Base-by-base conservation (phyloP, 1,140 invertebrate species). In the Ruditapes philippinarum region DNA sequence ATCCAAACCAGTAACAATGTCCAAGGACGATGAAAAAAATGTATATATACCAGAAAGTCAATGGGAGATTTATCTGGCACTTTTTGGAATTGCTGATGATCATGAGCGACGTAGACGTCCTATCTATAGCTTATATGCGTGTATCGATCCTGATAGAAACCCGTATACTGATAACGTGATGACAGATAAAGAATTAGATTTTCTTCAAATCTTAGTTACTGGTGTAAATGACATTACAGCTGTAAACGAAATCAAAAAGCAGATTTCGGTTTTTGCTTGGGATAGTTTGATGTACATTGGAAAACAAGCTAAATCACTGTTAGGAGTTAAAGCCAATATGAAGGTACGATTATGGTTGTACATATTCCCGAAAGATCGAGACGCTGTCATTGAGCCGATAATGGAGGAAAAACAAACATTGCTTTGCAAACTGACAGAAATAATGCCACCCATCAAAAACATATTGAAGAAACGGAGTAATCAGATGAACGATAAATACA, bases 261-360 rank as follows among this genome's bases (percentile, higher is more conserved):
- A 25, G 12, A 19, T 89, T n/a, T 25, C 12, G 31, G 42, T 89
- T 5, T 83, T 51, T 83, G 87, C 70, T 0, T 89, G 79, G 87
- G 87, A 89, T n/a, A 78, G 22, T 45, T 76, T 89, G n/a, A 57
- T 42, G 0, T 83, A 57, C 54, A 42, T 89, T 17, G 65, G 80
- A 42, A 51, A 76, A 22, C 87, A 89, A 38, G 51, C 73, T 19
- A 76, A 65, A 65, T 33, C 42, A 42, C 12, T 49, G 9, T 82
- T 89, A n/a, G 33, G 25, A 12, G 45, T 89, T 36, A 57, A 70
- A 25, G n/a, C 12, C 22, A 83, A 31, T 28, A 28, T 17, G 2
- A 31, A 62, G 19, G 22, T 28, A 33, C 65, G 87, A 25, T 28
- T 89, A 12, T 89, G 87, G 87, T 7, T 89, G 19, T 33, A 36